Evolutionary conservation across 2,888 invertebrate species (phyloP), one percentile per base, ranked within the genome.

Genomic region (Argyra leucocephala): DNA sequence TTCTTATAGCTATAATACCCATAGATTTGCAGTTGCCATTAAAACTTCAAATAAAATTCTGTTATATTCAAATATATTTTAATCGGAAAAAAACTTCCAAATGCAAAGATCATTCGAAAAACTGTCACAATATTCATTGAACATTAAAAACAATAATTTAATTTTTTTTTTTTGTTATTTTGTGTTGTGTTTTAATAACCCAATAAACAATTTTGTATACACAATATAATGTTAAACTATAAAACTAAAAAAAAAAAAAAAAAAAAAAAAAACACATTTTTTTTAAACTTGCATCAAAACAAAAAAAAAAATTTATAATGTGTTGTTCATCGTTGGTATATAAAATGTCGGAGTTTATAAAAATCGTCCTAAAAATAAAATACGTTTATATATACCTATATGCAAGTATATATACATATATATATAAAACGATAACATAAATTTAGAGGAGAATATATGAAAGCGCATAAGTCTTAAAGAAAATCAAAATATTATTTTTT

Each of bases 161-260:
- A 48, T 31, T 31, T 31, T 31, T 31, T 31, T 15, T 48, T 18
- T 48, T 48, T 48, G 9, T 48, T 48, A 18, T 48, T 48, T 48
- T 48, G 7, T 26, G 26, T 26, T 31, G n/a, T 48, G 48, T 48
- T 48, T 48, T 48, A 48, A 48, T 48, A 48, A 48, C 48, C 48
- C 48, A 48, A 48, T 48, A 48, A 48, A 48, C 48, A 48, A 48
- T 48, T 18, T 48, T 48, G 48, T 48, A 48, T 48, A 48, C n/a
- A 48, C 48, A 48, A 48, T 48, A 48, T 18, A 48, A 48, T 48
- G 48, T 6, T 48, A 5, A 9, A 48, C 48, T 48, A 48, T 48
- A 48, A 48, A 48, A 48, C 18, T 12, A 48, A 31, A 48, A 48
- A n/a, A n/a, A n/a, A 31, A 2, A 10, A 31, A 2, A 31, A 31